Evolutionary conservation across 2,888 invertebrate species (phyloP), one percentile per base, ranked within the genome.

Genomic region (Tenthredo scrophulariae): DNA sequence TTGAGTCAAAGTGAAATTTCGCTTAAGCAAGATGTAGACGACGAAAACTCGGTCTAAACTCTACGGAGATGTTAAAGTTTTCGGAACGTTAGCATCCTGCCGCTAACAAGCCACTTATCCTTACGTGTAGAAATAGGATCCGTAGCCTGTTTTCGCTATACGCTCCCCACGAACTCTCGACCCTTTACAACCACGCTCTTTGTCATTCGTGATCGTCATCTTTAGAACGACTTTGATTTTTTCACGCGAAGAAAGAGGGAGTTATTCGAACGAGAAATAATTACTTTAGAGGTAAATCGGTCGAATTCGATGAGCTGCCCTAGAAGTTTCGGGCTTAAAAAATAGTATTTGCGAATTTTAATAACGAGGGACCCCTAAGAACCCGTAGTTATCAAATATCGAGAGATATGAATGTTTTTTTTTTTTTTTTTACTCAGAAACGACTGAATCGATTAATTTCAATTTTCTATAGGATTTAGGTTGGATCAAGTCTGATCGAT

Each of bases 51-150:
- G 26, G 18, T n/a, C 26, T 43, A 26, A 62, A 82, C 65, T 82
- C 46, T n/a, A 2, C 15, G 67, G 33, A 29, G 43, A 83, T 46
- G 67, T 70, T 43, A 43, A 67, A 83, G 83, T 83, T 83, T 70
- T 46, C 65, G 83, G 50, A 83, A 83, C 67, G 67, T 50, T 15
- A 54, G 6, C n/a, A 54, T 54, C 29, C 29, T 83, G 4, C 46
- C 33, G 83, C 83, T 83, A 83, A 83, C 83, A 43, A 83, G 83
- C 83, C 80, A 83, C 83, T 83, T 83, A 83, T 83, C 83, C 83
- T 67, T 83, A n/a, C 67, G 83, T 83, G 67, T 67, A 50, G 83
- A 83, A 67, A 83, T 58, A 67, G 40, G 70, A 83, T 2, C 83
- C 62, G 33, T 46, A 15, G 37, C 67, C 83, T 33, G 46, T 46